Conservation (phyloP, 35 echinoderm and acorn worm genomes). For the Patiria miniata region DNA sequence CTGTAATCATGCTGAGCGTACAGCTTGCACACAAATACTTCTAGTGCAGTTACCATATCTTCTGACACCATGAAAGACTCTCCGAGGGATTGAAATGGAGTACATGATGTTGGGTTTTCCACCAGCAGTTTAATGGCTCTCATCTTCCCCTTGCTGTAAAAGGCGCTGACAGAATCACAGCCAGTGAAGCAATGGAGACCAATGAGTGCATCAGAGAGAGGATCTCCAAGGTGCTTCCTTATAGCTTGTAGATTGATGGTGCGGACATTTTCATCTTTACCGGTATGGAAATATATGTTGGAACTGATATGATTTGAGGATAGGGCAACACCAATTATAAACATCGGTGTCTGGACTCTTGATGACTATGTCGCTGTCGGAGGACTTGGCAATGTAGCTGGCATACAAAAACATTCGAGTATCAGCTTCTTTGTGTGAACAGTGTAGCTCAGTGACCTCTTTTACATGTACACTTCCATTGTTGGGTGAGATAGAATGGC, state of each 20-base stretch:
- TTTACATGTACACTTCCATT: slow-evolving; percentile 17
- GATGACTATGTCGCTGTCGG: too few species aligned
- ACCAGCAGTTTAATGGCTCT: slow-evolving; percentile 51
- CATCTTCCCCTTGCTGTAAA: slow-evolving; percentile 65
- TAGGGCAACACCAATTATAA: too few species aligned
- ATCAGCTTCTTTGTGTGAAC: slow-evolving; percentile 75
- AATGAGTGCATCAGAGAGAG: slow-evolving; percentile 39
- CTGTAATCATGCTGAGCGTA: slow-evolving; percentile 48
- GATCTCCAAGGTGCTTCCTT: slow-evolving; percentile 32
- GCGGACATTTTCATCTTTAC: slow-evolving; percentile 50
- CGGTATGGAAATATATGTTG: slow-evolving; percentile 71
- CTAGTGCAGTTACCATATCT: slow-evolving; percentile 29
- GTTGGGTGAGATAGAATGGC: slow-evolving; percentile 36
- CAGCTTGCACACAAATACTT: slow-evolving; percentile 53
- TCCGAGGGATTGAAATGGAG: slow-evolving; percentile 50
- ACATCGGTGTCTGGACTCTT: too few species aligned
- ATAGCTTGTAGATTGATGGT: slow-evolving; percentile 55
- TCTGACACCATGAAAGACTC: slow-evolving; percentile 30
- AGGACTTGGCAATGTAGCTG: slow-evolving; percentile 27
- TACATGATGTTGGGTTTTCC: neutral
- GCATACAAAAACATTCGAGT: slow-evolving; percentile 63
- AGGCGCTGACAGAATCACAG: slow-evolving; percentile 68
- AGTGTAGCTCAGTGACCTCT: slow-evolving; percentile 36
- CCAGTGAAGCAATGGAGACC: slow-evolving; percentile 68
- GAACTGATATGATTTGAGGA: too few species aligned